Conservation (phyloP, 1,140 invertebrate species). For the Drosophila biarmipes region DNA sequence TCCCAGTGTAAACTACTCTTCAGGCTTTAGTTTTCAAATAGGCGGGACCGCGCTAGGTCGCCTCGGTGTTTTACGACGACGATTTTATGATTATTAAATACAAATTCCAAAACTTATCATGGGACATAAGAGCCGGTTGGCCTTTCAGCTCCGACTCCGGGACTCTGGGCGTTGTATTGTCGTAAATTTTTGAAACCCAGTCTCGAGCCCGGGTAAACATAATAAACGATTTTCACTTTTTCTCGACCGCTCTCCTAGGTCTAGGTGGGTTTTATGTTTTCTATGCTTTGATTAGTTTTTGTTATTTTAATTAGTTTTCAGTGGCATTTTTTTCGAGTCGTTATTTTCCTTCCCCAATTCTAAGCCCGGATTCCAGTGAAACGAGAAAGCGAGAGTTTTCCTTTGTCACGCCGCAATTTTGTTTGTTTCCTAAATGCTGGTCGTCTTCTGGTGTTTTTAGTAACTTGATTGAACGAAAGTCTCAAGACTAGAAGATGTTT, state of each 20-base stretch:
- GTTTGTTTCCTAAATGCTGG: constrained; percentile 30
- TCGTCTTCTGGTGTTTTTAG: constrained; percentile 20
- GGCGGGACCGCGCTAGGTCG: constrained; percentile 11
- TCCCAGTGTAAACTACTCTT: constrained; percentile 22
- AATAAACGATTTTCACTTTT: constrained; percentile 52
- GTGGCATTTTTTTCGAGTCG: constrained; percentile 46
- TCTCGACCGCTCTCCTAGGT: not conserved
- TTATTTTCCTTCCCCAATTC: constrained; percentile 36
- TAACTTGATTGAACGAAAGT: constrained; percentile 44
- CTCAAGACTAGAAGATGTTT: constrained; percentile 39
- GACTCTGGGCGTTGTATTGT: constrained; percentile 33
- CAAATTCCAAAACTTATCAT: constrained; percentile 46
- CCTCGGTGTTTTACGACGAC: constrained; percentile 28
- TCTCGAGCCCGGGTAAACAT: constrained; percentile 20
- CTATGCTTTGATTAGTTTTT: constrained; percentile 44
- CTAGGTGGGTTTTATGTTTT: constrained; percentile 34
- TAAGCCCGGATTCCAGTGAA: constrained; percentile 32
- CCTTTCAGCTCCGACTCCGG: constrained; percentile 6
- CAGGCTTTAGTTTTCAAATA: constrained; percentile 8
- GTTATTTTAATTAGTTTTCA: constrained; percentile 52
- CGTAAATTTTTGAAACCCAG: constrained; percentile 42
- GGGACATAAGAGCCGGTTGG: constrained; percentile 26
- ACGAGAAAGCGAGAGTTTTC: constrained; percentile 50
- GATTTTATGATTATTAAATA: constrained; percentile 47
- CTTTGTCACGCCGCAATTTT: constrained; percentile 37